Evolutionary conservation across 2,888 invertebrate genomes (phyloP), one percentile per base, ranked within the genome.

Genomic region (Drosophila tripunctata): DNA sequence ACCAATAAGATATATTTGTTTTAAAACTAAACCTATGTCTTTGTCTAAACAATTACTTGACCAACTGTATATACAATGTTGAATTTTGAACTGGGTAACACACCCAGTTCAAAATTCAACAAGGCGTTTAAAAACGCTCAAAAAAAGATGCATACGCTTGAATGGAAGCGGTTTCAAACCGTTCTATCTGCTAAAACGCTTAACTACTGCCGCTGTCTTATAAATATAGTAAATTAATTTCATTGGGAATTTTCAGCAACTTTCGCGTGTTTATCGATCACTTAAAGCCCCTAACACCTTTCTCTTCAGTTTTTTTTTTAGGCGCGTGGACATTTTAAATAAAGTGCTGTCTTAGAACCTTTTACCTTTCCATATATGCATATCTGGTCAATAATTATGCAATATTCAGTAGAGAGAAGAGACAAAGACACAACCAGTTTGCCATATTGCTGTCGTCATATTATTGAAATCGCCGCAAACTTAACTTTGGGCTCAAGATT

Each of bases 401-500:
- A 81, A 81, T 51, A 72, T 36, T 35, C 47, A 52, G 68, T 44
- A 40, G 38, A 35, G 5, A 22, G 21, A 33, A 55, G 56, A 55
- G 38, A 64, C 58, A 64, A 40, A 64, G 41, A 51, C 45, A 48
- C 85, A 81, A 87, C 81, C 87, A 85, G 81, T 87, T 87, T 79
- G 79, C 55, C n/a, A n/a, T 70, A 65, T 43, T 55, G 83, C 69
- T 77, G 79, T 72, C 79, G 76, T 72, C 87, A 85, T 70, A 74
- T n/a, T 75, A 77, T 78, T 85, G 83, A 81, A 81, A 81, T 81
- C 72, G 79, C 45, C 31, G 45, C 38, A 38, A 27, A 38, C 27
- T 51, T 22, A 52, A 69, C 62, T 79, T 82, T 73, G 71, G 73
- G 76, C 83, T 78, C 67, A 85, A 81, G 86, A 81, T 81, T 78